Evolutionary conservation across 2,888 invertebrate species (phyloP).

Genomic region (Rhyacophila evoluta): DNA sequence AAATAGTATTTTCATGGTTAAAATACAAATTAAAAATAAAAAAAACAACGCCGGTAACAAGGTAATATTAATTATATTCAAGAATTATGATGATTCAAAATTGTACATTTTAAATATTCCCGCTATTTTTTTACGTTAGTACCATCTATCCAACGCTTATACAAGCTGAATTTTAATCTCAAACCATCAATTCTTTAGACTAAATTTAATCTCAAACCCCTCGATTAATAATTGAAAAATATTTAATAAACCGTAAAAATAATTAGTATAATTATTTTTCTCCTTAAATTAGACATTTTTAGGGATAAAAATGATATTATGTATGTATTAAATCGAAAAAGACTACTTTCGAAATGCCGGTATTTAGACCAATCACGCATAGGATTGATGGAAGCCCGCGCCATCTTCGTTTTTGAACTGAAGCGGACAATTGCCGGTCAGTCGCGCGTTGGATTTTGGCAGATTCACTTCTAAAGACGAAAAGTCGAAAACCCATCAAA

Average conservation of each 20-base stretch:
- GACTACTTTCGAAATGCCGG: constrained; percentile 43
- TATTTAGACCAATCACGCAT: constrained; percentile 62
- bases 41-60: no score
- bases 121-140: background rate
- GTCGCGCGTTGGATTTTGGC: constrained; percentile 77
- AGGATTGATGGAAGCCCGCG: constrained; percentile 74
- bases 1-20: no score
- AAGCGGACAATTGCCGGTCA: constrained; percentile 76
- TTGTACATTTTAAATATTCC: background rate
- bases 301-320: constrained; percentile 15
- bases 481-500: constrained; percentile 52
- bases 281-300: background rate
- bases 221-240: constrained; percentile 60
- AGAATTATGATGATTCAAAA: background rate
- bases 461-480: constrained; percentile 65
- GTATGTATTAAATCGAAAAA: constrained; percentile 6
- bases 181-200: constrained; percentile 33
- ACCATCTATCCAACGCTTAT: constrained; percentile 27
- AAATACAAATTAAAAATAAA: no score
- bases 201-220: constrained; percentile 72
- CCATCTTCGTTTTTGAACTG: constrained; percentile 88
- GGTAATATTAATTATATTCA: no score
- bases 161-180: constrained; percentile 43
- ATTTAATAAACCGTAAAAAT: background rate
- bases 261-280: background rate